Percentiles rank a stretch among this genome's conserved stretches.
Conservation (phyloP, 1,140 invertebrate species). For the Heliconius hewitsoni region DNA sequence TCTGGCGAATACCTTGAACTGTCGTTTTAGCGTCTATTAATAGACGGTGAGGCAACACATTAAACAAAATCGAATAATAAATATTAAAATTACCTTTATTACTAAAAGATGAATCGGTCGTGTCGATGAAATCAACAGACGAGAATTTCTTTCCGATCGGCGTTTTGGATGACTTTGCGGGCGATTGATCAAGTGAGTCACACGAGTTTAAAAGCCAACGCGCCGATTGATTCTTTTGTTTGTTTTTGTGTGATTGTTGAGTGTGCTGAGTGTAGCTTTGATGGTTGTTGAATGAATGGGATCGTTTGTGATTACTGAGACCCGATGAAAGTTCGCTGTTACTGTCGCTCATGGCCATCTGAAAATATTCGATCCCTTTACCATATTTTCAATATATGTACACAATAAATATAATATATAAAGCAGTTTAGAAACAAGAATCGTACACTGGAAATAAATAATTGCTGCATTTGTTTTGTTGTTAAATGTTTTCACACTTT, state of each 20-base stretch:
- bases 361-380: slow-evolving; percentile 38
- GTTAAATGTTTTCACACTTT: slow-evolving; percentile 4
- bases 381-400: background rate
- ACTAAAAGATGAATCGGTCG: slow-evolving; percentile 61
- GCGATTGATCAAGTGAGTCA: slow-evolving; percentile 76
- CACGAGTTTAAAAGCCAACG: slow-evolving; percentile 78
- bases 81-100: slow-evolving; percentile 65
- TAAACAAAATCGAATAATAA: slow-evolving; percentile 22
- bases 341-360: slow-evolving; percentile 79
- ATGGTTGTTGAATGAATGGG: slow-evolving; percentile 85
- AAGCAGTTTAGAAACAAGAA: slow-evolving; percentile 14
- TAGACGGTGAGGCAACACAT: slow-evolving; percentile 29
- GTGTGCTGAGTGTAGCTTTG: slow-evolving; percentile 84
- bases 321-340: slow-evolving; percentile 70
- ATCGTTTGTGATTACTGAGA: slow-evolving; percentile 83
- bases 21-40: slow-evolving; percentile 30
- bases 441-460: slow-evolving; percentile 2
- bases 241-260: slow-evolving; percentile 82
- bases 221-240: slow-evolving; percentile 79
- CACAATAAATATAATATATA: background rate
- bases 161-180: slow-evolving; percentile 64
- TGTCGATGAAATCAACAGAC: slow-evolving; percentile 76
- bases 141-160: slow-evolving; percentile 75
- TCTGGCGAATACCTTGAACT: slow-evolving; percentile 37
- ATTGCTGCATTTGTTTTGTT: slow-evolving; percentile 9